Evolutionary conservation across 1,140 invertebrate genomes (phyloP).

Genomic region (Drosophila pectinifera): DNA sequence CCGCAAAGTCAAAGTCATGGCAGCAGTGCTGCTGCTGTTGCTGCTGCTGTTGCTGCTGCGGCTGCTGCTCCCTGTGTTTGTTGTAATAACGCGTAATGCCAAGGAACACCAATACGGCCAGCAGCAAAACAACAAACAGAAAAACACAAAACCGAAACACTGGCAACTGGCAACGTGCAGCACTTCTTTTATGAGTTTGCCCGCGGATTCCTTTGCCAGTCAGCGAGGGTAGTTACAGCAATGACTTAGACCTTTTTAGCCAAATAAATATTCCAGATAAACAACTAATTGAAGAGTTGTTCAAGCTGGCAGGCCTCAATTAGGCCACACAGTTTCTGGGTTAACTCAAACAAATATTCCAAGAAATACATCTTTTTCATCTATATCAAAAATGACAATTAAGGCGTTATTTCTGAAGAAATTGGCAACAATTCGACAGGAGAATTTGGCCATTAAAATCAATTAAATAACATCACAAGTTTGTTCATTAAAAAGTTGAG

Average conservation of each 20-base stretch:
- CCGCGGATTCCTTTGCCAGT: conserved; percentile 12
- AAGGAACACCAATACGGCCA: conserved; percentile 67
- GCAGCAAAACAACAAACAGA: conserved; percentile 56
- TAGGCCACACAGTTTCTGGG: background rate
- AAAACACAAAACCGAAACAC: conserved; percentile 24
- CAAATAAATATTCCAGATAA: background rate
- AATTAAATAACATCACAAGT: conserved; percentile 18
- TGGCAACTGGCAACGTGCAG: conserved; percentile 66
- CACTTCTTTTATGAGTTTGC: conserved; percentile 65
- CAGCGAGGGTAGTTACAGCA: conserved; percentile 32
- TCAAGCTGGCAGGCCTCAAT: background rate
- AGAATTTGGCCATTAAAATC: conserved; percentile 15
- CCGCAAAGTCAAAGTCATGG: conserved; percentile 62
- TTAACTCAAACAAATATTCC: background rate
- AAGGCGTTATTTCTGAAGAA: background rate
- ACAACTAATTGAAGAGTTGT: background rate
- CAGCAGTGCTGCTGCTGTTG: conserved; percentile 3
- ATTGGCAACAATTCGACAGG: background rate
- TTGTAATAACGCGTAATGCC: conserved; percentile 76
- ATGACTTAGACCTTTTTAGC: conserved; percentile 1
- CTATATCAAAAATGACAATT: background rate
- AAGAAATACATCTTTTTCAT: background rate
- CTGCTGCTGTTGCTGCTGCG: background rate
- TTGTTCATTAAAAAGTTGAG: background rate
- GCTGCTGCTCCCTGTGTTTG: conserved; percentile 38